Evolutionary conservation across 1,140 invertebrate genomes (phyloP).

Genomic region (Drosophila nannoptera): DNA sequence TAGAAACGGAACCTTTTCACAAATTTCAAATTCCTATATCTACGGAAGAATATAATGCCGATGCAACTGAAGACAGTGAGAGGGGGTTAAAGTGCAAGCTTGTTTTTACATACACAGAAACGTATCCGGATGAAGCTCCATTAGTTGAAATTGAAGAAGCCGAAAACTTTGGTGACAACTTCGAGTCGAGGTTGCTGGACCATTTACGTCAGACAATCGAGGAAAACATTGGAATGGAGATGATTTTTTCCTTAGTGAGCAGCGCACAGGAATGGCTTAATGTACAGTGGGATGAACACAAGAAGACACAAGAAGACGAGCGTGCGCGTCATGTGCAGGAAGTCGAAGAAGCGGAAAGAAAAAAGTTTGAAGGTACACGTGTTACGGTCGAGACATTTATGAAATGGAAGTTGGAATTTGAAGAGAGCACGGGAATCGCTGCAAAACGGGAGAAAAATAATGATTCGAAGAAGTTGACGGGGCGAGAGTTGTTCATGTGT

Average conservation of each 20-base stretch:
- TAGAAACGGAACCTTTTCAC: constrained; percentile 84
- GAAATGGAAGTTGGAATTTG: constrained; percentile 96
- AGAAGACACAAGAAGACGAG: constrained; percentile 86
- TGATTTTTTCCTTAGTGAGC: constrained; percentile 97
- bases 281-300: constrained; percentile 88
- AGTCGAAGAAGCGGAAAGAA: constrained; percentile 93
- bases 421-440: constrained; percentile 91
- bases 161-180: constrained; percentile 88
- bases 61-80: constrained; percentile 80
- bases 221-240: constrained; percentile 97
- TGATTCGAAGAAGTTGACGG: constrained; percentile 87
- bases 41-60: constrained; percentile 85
- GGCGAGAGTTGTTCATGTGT: constrained; percentile 93
- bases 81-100: constrained; percentile 85
- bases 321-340: constrained; percentile 84
- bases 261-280: constrained; percentile 95
- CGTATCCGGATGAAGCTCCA: constrained; percentile 93
- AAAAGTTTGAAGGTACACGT: constrained; percentile 96
- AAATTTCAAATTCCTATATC: constrained; percentile 89
- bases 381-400: constrained; percentile 98
- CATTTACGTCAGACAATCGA: constrained; percentile 86
- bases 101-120: constrained; percentile 90
- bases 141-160: constrained; percentile 88
- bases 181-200: constrained; percentile 84
- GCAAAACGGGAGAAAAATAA: constrained; percentile 86